Base-by-base conservation (phyloP, 2,113 vertebrate species). In the Ancistrus triradiatus region DNA sequence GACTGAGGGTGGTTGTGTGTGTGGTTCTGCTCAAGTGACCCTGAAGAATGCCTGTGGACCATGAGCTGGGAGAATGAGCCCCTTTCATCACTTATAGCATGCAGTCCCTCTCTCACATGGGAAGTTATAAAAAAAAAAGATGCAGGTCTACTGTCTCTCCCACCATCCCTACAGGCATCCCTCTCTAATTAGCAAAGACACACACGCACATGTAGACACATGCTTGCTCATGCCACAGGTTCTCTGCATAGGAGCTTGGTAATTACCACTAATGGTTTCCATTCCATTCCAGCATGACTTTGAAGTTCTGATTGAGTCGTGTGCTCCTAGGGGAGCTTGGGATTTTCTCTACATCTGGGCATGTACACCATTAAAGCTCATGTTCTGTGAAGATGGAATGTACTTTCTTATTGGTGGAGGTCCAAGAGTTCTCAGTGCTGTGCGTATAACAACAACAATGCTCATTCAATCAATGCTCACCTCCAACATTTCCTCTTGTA, bases 21-120 rank as follows among this genome's bases (percentile, higher is more conserved):
- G 15, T 49, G 70, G 84, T 87, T 86, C 77, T 84, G 82, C 85
- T 86, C 75, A 77, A 83, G 75, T 79, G 79, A 89, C 77, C 84
- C 70, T 81, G 80, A 87, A 85, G 84, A 87, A 90, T 89, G 77
- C 70, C 58, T 58, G 66, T 77, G 81, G 78, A 83, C 77, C 74
- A 74, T 72, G 66, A 68, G 59, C 51, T 68, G 62, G 57, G 74
- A 77, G 65, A 83, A 80, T 75, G 66, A 77, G 64, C 51, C 72
- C 68, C 78, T 86, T 87, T 86, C 83, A 87, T 82, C 81, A 76
- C 60, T 18, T 74, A 66, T 42, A 73, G 51, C 74, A 67, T 62
- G 40, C 19, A 28, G 62, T 47, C 61, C 53, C 62, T 46, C 62
- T 75, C 74, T 76, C 68, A 72, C 69, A 52, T 66, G 76, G 76